Conservation (phyloP, 2,113 vertebrate species). For the Physeter macrocephalus region DNA sequence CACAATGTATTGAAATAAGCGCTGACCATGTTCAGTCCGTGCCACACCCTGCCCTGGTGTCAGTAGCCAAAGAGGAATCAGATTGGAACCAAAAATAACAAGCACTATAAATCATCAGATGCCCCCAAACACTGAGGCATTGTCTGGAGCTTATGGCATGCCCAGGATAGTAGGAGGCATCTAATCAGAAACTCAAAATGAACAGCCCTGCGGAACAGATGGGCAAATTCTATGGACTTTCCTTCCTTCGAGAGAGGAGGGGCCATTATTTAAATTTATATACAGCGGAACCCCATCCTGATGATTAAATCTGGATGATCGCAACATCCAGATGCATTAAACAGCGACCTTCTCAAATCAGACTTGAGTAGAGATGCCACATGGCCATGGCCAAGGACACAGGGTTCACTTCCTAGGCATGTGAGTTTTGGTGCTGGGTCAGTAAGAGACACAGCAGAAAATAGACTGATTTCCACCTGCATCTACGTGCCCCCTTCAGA, state of each 20-base stretch:
- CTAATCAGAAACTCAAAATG: conserved; percentile 50
- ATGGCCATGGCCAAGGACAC: conserved; percentile 35
- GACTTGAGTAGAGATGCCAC: neutral
- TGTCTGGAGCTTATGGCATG: neutral
- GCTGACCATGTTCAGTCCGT: neutral
- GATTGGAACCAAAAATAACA: conserved; percentile 20
- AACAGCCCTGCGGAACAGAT: conserved; percentile 57
- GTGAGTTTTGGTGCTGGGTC: neutral
- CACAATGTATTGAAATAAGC: neutral
- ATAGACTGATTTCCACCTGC: neutral
- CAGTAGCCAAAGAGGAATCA: neutral
- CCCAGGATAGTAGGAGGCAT: neutral
- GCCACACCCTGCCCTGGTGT: neutral
- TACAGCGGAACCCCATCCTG: conserved; percentile 44
- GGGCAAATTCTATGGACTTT: conserved; percentile 47
- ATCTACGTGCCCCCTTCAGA: neutral
- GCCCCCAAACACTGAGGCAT: neutral
- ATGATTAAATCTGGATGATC: conserved; percentile 65
- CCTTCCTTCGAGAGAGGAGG: conserved; percentile 40
- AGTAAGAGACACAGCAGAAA: neutral
- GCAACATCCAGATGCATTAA: conserved; percentile 34
- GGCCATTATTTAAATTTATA: conserved; percentile 67
- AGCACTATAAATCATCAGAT: conserved; percentile 29
- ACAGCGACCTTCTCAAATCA: conserved; percentile 52
- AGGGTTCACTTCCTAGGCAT: neutral